Evolutionary conservation across 2,113 vertebrate genomes (phyloP), one percentile per base, ranked within the genome.

Genomic region (Regulus satrapa): DNA sequence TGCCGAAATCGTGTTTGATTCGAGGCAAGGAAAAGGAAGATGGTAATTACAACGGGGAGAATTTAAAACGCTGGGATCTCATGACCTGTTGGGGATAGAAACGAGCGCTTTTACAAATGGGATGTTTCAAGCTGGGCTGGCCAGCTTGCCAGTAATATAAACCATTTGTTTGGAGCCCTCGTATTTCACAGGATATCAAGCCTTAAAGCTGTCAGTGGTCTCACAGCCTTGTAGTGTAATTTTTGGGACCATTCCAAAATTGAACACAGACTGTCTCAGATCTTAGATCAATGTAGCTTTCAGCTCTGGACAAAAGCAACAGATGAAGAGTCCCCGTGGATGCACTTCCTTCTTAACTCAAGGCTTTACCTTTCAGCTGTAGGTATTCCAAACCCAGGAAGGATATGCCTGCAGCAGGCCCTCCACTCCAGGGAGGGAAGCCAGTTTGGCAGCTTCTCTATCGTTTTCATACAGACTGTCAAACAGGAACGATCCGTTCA

Each of bases 321-420:
- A 23, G 95, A 94, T 92, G 83, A 92, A 72, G 83, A 91, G 15
- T 85, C 83, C 73, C 95, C 79, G 88, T 38, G 84, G 91, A 89
- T 78, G 69, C 56, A 82, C 40, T 66, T 91, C 85, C 82, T 91
- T 72, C 84, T 84, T 52, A 69, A 86, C 61, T 93, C 41, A 40
- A 90, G 88, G 86, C 85, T 68, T 87, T 75, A 68, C 25, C 1
- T 67, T 84, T 88, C 63, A 81, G 92, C 85, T 77, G 36, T 61
- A 68, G 79, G 54, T 95, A 56, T 93, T 86, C 66, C 69, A 91
- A 87, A 54, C 31, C 45, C 66, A 63, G 72, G 67, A 97, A 99
- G 98, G 99, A 99, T 99, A 99, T 99, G 72, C 72, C 45, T 98
- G 97, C 54, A 99, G 94, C 52, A 99, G 95, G 20, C 96, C 78